Evolutionary conservation across 2,113 vertebrate species (phyloP), one percentile per base, ranked within the genome.

Genomic region (Corythaeola cristata): DNA sequence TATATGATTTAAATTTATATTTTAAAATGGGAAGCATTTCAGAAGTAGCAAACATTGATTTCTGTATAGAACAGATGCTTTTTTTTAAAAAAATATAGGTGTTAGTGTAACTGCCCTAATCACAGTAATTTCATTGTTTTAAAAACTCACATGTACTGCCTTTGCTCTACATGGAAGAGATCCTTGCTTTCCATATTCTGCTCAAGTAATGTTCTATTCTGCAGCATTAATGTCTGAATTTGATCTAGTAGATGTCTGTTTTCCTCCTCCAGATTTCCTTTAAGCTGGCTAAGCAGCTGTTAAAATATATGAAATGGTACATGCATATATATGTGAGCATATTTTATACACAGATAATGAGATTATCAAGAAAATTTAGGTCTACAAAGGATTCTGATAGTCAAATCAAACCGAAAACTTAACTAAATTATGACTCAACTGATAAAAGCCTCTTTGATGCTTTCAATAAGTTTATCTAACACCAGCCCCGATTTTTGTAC

Each of bases 131-230:
- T 77, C 15, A 77, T 27, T 44, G 49, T 82, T 86, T 95, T 74
- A 92, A 94, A 68, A 97, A 98, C 98, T 81, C 97, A 99, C 99
- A 99, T 99, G 98, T 99, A 99, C 88, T 99, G 99, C 97, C 99
- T 99, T 98, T 99, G 99, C 93, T 99, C 99, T 15, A 99, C 99
- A 28, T 99, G 99, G 97, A 99, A 99, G 89, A 99, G 98, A 98
- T 99, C 99, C 96, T 99, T 99, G 99, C 99, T 99, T 98, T 99
- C 99, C 99, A 99, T 99, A 88, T 99, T 99, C 97, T 99, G 99
- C 94, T 99, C 99, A 98, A 99, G 98, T 59, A 99, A 97, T 2
- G 99, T 99, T 97, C 99, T 99, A 94, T 99, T 99, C 96, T 99
- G 99, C 24, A 99, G 98, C 99, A 99, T 99, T 97, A 99, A 97